These are phyloP conservation scores for Dufourea novaeangliae DNA, from an alignment of 1,140 invertebrate genomes.

Conservation along the genomic window DNA sequence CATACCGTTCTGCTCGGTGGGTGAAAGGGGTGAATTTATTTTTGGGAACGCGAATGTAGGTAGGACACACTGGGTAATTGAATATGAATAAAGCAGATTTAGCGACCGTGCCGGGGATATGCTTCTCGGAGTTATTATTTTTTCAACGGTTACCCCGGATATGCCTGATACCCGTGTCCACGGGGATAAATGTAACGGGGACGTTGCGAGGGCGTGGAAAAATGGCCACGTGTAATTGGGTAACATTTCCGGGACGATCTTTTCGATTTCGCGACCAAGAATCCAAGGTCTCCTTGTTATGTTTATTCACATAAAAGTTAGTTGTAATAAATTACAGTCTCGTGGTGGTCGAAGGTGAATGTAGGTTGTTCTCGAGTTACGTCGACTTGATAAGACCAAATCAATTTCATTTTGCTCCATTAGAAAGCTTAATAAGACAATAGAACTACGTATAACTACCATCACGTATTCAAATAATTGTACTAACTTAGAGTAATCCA, in stretches of 20 bases:
- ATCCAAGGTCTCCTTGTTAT: no score
- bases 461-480: not conserved
- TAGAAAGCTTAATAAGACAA: no score
- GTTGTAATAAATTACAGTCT: no score
- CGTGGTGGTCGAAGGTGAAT: no score
- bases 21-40: constrained; percentile 24
- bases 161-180: not conserved
- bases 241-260: not conserved
- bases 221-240: not conserved
- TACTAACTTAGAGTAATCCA: not conserved
- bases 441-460: no score
- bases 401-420: not conserved
- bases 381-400: not conserved
- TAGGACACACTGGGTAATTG: constrained; percentile 26
- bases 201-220: not conserved
- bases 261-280: not conserved
- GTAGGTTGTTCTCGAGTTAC: no score
- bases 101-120: constrained; percentile 18
- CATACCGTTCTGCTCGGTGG: not conserved
- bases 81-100: constrained; percentile 52
- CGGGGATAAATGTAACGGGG: constrained; percentile 14
- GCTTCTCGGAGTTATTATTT: constrained; percentile 31
- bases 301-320: no score
- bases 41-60: not conserved
- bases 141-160: constrained; percentile 17